Conservation (phyloP, 2,888 invertebrate genomes). For the Cyaniris semiargus region DNA sequence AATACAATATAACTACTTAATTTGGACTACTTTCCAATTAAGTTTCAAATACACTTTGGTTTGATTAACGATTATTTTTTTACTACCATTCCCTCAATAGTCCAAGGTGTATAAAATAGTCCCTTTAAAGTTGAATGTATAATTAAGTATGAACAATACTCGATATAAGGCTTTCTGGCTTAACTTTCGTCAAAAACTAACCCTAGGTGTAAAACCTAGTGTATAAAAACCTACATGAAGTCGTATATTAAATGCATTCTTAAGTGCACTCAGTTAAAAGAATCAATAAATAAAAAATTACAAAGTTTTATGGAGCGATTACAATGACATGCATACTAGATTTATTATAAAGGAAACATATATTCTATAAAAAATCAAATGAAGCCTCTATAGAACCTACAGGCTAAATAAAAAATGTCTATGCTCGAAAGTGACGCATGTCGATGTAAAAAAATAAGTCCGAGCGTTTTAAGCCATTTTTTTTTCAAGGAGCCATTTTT, state of each 20-base stretch:
- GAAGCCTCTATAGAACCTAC: not conserved
- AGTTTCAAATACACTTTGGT: not conserved
- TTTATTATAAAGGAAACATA: not conserved
- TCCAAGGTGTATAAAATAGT: constrained; percentile 14
- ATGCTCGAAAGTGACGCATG: not conserved
- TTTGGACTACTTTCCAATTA: not conserved
- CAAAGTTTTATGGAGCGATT: not conserved
- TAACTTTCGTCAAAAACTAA: not conserved
- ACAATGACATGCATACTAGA: not conserved
- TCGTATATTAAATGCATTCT: constrained; percentile 26
- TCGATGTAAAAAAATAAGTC: not conserved
- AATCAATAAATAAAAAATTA: not conserved
- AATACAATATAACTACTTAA: not conserved
- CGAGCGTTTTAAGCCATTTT: not conserved
- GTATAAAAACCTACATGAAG: constrained; percentile 24
- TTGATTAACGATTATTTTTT: not conserved
- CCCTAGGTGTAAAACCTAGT: constrained; percentile 7
- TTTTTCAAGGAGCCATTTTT: not conserved
- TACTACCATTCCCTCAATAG: not conserved
- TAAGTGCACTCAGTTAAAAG: not conserved
- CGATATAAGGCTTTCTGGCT: constrained; percentile 4
- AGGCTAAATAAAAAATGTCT: not conserved
- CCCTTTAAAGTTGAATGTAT: not conserved
- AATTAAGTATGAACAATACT: not conserved
- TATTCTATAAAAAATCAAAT: not conserved